Base-by-base conservation (phyloP, 2,888 invertebrate genomes). In the Dicyrtomina minuta region DNA sequence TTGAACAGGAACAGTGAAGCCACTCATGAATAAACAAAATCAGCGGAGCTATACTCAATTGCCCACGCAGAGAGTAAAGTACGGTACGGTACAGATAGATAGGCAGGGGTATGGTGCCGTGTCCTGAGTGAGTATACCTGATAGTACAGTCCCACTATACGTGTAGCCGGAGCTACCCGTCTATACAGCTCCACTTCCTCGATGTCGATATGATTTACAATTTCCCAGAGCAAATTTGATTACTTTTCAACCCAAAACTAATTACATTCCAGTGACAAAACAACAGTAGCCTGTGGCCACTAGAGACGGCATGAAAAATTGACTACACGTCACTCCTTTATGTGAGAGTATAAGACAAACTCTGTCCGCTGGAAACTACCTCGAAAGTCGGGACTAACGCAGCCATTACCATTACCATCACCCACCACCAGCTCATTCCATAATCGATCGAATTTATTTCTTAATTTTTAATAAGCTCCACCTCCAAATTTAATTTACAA, bases 191-290 rank as follows among this genome's bases (percentile, higher is more conserved):
- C n/a, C n/a, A n/a, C n/a, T n/a, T n/a, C n/a, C n/a, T n/a, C n/a
- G n/a, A n/a, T n/a, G n/a, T n/a, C n/a, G n/a, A n/a, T n/a, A n/a
- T n/a, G n/a, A n/a, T n/a, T n/a, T n/a, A n/a, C n/a, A n/a, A 44
- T 24, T 41, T 61, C 44, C 60, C 44, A 15, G 10, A 27, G 51
- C 33, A 27, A 62, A 44, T 62, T 62, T 49, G 49, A 62, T 62
- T 62, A 51, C 62, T 62, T 49, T 49, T 62, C 49, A 49, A 26
- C 51, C 24, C 62, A 62, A 62, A 62, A 62, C 62, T 62, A 62
- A 62, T 62, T 62, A 62, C 49, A 27, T 33, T n/a, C 26, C 26
- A 49, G 17, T 44, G 20, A 26, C 26, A 20, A 58, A 41, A 22
- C 22, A 53, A 43, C 44, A 60, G 43, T 60, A 24, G 43, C 60